Percentiles rank a stretch among this genome's conserved stretches.
phyloP scores from a whole-genome alignment of 2,113 vertebrate species.

The Anguilla rostrata region DNA sequence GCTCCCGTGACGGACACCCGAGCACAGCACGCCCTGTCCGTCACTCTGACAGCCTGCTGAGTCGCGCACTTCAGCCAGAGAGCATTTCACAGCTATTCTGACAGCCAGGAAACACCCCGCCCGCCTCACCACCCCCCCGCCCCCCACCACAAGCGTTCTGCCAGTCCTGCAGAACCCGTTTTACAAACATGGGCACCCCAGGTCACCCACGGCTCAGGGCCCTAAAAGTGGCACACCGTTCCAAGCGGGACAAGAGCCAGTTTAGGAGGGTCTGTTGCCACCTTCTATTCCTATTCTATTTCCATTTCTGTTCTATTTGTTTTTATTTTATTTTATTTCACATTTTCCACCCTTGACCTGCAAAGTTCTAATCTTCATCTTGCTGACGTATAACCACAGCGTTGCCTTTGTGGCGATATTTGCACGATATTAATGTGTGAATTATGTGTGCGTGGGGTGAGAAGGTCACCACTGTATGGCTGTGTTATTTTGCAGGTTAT shows the following conservation, averaged over 20 bases:
- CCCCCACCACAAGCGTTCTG: too few species aligned
- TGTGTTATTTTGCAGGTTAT: not conserved
- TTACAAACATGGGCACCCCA: not conserved
- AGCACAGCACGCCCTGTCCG: not conserved
- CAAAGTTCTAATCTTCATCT: too few species aligned
- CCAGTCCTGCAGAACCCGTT: not conserved
- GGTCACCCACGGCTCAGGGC: not conserved
- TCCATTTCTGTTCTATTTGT: too few species aligned
- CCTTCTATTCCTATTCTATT: too few species aligned
- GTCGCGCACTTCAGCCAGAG: slow-evolving; percentile 27
- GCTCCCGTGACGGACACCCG: slow-evolving; percentile 16
- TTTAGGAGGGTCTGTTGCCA: not conserved
- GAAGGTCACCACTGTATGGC: not conserved
- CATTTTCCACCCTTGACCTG: too few species aligned
- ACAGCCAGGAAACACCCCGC: slow-evolving; percentile 1
- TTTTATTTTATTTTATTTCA: too few species aligned
- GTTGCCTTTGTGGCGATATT: too few species aligned
- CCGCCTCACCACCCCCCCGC: not conserved
- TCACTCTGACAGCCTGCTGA: slow-evolving; percentile 28
- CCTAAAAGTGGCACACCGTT: too few species aligned
- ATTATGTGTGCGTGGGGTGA: not conserved
- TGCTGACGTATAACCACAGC: too few species aligned
- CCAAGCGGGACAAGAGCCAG: too few species aligned
- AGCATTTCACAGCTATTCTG: not conserved
- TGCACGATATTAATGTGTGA: not conserved